Evolutionary conservation across 2,888 invertebrate species (phyloP).

Genomic region (Acholoe squamosa): DNA sequence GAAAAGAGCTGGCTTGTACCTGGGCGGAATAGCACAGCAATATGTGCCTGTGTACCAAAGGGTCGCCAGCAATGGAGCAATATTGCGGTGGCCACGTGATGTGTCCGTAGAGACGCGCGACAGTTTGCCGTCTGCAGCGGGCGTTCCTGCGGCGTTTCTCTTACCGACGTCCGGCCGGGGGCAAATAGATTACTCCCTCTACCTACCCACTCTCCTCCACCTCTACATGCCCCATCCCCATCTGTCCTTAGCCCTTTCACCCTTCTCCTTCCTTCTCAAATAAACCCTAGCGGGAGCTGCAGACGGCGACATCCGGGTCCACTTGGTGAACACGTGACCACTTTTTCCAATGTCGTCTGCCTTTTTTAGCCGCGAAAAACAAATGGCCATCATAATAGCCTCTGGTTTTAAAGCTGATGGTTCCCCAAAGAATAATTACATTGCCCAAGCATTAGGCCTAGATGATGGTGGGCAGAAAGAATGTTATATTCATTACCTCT

Average conservation of each 20-base stretch:
- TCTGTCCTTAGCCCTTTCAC: neutral
- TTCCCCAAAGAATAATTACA: too few relatives aligned
- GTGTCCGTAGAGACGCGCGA: neutral
- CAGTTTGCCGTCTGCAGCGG: slow-evolving; percentile 4
- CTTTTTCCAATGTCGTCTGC: neutral
- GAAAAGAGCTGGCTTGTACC: neutral
- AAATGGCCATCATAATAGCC: too few relatives aligned
- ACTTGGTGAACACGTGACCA: neutral
- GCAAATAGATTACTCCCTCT: neutral
- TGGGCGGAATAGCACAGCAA: too few relatives aligned
- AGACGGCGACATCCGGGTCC: neutral
- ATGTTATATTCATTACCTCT: too few relatives aligned
- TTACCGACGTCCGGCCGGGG: neutral
- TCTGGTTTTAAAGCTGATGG: too few relatives aligned
- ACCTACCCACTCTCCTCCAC: neutral
- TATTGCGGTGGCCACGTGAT: slow-evolving; percentile 1
- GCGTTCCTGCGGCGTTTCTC: neutral
- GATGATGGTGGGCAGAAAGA: too few relatives aligned
- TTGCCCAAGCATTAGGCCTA: too few relatives aligned
- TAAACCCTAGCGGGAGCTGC: neutral
- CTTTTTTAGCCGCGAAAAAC: too few relatives aligned
- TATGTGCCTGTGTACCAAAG: neutral
- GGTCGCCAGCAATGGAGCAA: neutral
- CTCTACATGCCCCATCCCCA: neutral
- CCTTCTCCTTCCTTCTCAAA: neutral